Base-by-base conservation (phyloP, 2,113 vertebrate genomes). In the Hippocampus barbouri region DNA sequence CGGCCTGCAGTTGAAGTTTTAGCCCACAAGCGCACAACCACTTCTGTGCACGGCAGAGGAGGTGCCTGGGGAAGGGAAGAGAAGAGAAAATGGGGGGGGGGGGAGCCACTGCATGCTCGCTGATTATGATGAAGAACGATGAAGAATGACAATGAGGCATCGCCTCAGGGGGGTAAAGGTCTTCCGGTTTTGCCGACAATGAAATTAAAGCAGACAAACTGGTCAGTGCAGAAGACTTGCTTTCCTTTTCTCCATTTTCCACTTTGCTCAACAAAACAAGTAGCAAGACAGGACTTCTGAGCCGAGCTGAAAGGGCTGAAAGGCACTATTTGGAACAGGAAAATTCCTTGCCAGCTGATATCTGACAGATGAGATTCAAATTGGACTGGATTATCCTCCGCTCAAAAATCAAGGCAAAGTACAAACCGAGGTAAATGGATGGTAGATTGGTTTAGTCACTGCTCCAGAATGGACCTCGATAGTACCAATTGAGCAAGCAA, bases 391-490 rank as follows among this genome's bases (percentile, higher is more conserved):
- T 87, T 85, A 87, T 83, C 79, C 79, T 78, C 68, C 78, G 73
- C 88, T 78, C 85, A 90, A 89, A 86, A 91, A 89, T 91, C 89
- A 87, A 72, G 82, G 69, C 75, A 85, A 89, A 85, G 76, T 87
- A 83, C 86, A 89, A 85, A 89, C 83, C 80, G 78, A 80, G 80
- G 79, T 85, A 80, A 76, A 85, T 84, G 80, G 79, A 88, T 84
- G 85, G 75, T 38, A 89, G 83, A 89, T 89, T 88, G 89, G 82
- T 90, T 91, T 90, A 87, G 85, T 85, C 89, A 89, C 81, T 86
- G 85, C 83, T 83, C 89, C 89, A 87, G 87, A 90, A 90, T 85
- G 86, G 84, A 86, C 87, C 83, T 76, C 86, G 86, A 89, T 86
- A 85, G 88, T 83, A 85, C 75, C 87, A 83, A 84, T 88, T 83